Percentiles rank a stretch among this genome's conserved stretches.
Evolutionary conservation across 2,113 vertebrate species (phyloP).

Genomic region (Zosterops pallidus): DNA sequence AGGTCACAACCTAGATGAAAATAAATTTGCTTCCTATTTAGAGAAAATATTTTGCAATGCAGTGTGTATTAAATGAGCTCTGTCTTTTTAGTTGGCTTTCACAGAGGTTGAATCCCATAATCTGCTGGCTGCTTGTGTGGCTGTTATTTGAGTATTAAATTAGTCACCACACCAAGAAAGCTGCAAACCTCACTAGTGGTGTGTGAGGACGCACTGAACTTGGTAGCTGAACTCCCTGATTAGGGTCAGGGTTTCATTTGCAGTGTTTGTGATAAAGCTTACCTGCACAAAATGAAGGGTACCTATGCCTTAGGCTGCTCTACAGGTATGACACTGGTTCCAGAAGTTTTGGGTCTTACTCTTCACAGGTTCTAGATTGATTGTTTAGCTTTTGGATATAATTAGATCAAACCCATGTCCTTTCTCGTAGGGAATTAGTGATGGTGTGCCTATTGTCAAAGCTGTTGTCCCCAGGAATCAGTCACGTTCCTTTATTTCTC

Average conservation of each 20-base stretch:
- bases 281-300: not conserved
- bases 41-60: not conserved
- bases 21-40: not conserved
- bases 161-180: not conserved
- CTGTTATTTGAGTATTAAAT: not conserved
- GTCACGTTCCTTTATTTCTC: slow-evolving; percentile 95
- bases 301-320: not conserved
- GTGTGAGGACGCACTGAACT: not conserved
- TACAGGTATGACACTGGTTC: not conserved
- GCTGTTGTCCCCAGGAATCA: slow-evolving; percentile 92
- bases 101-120: not conserved
- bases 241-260: not conserved
- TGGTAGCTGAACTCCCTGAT: not conserved
- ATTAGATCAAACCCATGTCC: not conserved
- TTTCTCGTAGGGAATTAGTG: slow-evolving; percentile 89
- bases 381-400: not conserved
- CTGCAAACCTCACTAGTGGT: not conserved
- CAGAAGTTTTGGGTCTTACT: not conserved
- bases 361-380: not conserved
- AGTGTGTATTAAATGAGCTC: not conserved
- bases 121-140: not conserved
- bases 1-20: not conserved
- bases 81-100: not conserved
- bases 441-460: slow-evolving; percentile 89
- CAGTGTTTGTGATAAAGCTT: not conserved